Base-by-base conservation (phyloP, 2,888 invertebrate species). In the Ypsolopha sequella region DNA sequence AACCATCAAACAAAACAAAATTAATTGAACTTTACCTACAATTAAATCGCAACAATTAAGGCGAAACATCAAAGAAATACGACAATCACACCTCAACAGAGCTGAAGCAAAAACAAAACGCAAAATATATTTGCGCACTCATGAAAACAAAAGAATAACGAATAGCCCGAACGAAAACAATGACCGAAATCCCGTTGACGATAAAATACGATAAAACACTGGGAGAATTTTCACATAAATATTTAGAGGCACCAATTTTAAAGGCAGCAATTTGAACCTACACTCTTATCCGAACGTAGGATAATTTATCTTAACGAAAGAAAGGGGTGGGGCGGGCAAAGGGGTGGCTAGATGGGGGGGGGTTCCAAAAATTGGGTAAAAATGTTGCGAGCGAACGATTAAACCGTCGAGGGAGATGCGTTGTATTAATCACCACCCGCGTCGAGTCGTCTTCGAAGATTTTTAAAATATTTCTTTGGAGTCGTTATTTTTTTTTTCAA, bases 241-340 rank as follows among this genome's bases (percentile, higher is more conserved):
- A 80, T 81, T 80, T 77, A 77, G 84, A 39, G 36, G 50, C 72
- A 70, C 73, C 80, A 81, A 82, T 85, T 86, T 82, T 86, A 84
- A 85, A 84, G 81, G 80, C 82, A 73, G 84, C 84, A 84, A 85
- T 86, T 86, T 81, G 82, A 84, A 84, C 81, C 81, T 81, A 84
- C 82, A 84, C 85, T 86, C 82, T 84, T 82, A 82, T 85, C 81
- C 80, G 85, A 86, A 85, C 85, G 76, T 68, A 70, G 81, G 81
- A 85, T 86, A 85, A 86, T 86, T 86, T 85, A 86, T 86, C 86
- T 86, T 84, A 82, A 84, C 80, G 85, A 86, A 86, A 85, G 84
- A 85, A 85, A 85, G 82, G 85, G 85, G 84, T 85, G 84, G 82
- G 74, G 57, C 64, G 61, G 54, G 24, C 24, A 62, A 64, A 63